Conservation (phyloP, 2,113 vertebrate species). For the Syngnathus typhle region DNA sequence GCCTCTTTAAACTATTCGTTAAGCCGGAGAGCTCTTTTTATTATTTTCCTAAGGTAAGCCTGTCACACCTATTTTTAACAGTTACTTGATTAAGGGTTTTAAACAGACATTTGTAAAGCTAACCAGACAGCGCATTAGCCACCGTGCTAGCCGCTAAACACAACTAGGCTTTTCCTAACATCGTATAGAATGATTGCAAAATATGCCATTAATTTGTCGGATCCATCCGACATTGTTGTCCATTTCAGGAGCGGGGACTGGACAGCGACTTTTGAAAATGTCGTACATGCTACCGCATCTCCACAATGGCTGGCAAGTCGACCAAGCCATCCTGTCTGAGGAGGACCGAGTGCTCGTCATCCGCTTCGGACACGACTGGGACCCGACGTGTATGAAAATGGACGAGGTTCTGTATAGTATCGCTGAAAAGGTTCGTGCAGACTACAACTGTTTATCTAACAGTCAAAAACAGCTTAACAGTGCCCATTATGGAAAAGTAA, state of each 20-base stretch:
- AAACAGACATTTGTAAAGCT: not conserved
- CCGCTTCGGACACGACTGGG: slow-evolving; percentile 97
- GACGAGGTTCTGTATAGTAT: slow-evolving; percentile 96
- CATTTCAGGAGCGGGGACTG: not conserved
- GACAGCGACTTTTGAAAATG: slow-evolving; percentile 65
- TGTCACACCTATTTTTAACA: not conserved
- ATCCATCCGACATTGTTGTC: not conserved
- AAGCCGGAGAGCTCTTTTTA: not conserved
- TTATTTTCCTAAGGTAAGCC: slow-evolving; percentile 14
- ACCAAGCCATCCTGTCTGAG: slow-evolving; percentile 96
- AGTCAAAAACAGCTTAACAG: not conserved
- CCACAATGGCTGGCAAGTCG: slow-evolving; percentile 98
- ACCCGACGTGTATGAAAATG: slow-evolving; percentile 99
- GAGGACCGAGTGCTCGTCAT: slow-evolving; percentile 94
- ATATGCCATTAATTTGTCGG: not conserved
- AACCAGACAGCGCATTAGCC: not conserved
- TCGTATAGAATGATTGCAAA: not conserved
- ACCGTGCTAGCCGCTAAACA: not conserved
- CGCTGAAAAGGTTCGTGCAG: slow-evolving; percentile 83
- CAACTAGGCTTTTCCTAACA: not conserved
- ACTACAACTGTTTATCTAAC: fast-evolving
- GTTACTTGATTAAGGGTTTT: not conserved
- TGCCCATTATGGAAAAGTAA: not conserved
- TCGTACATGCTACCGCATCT: slow-evolving; percentile 98
- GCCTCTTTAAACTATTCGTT: not conserved